Conservation (phyloP, 2,888 invertebrate genomes). For the Cyclophora punctaria region DNA sequence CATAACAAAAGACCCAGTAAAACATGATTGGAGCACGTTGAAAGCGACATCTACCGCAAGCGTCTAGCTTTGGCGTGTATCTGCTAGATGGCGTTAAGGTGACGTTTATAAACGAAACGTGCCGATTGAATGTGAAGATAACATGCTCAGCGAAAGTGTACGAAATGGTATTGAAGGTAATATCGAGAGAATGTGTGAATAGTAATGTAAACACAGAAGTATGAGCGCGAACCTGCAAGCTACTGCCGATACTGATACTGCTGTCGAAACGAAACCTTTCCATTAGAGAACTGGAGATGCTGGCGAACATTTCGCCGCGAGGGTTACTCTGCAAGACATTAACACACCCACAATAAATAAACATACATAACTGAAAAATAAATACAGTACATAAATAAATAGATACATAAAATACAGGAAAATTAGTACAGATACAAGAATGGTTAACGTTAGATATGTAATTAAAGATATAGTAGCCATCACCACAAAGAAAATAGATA, state of each 20-base stretch:
- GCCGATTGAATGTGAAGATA: background rate
- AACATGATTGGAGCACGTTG: background rate
- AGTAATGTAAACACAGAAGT: slow-evolving; percentile 30
- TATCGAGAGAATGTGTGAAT: slow-evolving; percentile 11
- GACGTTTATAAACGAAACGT: slow-evolving; percentile 4
- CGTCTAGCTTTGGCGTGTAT: slow-evolving; percentile 1
- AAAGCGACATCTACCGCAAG: slow-evolving; percentile 30
- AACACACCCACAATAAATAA: slow-evolving; percentile 29
- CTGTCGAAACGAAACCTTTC: slow-evolving; percentile 86
- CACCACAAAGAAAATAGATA: no score
- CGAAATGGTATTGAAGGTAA: slow-evolving; percentile 15
- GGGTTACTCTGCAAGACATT: slow-evolving; percentile 80
- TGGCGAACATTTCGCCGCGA: slow-evolving; percentile 88
- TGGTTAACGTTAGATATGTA: no score
- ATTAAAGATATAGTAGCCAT: no score
- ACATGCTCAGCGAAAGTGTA: slow-evolving; percentile 23
- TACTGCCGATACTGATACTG: slow-evolving; percentile 83
- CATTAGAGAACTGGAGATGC: slow-evolving; percentile 87
- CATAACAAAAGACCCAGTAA: background rate
- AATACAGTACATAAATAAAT: slow-evolving; percentile 33
- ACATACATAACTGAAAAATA: slow-evolving; percentile 42
- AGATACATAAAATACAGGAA: slow-evolving; percentile 20
- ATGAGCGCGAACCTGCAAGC: slow-evolving; percentile 79
- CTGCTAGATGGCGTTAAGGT: slow-evolving; percentile 33
- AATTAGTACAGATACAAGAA: background rate